These are phyloP conservation scores for Nettapus auritus DNA, from an alignment of 2,113 vertebrate genomes.

Conservation along the genomic window DNA sequence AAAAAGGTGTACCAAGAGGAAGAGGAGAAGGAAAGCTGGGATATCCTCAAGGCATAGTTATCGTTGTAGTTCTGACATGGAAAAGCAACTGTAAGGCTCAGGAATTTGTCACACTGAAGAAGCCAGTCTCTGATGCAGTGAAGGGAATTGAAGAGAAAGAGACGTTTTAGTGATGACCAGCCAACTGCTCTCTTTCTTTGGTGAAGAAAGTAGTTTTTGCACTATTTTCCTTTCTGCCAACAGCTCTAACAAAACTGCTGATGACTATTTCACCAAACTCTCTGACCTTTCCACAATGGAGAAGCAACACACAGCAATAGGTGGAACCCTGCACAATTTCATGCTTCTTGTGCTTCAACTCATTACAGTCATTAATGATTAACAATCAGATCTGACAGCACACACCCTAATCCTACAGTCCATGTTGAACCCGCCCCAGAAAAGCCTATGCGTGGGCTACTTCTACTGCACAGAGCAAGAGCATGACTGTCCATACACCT, in stretches of 20 bases:
- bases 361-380: background rate
- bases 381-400: background rate
- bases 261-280: background rate
- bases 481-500: background rate
- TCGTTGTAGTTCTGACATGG: background rate
- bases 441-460: background rate
- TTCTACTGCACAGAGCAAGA: background rate
- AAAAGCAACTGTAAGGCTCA: background rate
- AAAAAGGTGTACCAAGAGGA: background rate
- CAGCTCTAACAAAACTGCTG: background rate
- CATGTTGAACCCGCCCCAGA: background rate
- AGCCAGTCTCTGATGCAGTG: background rate
- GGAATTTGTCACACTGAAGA: background rate
- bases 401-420: background rate
- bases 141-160: background rate
- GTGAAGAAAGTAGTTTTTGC: background rate
- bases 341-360: background rate
- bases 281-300: background rate
- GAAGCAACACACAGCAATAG: background rate
- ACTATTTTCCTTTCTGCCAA: background rate
- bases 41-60: background rate
- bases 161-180: background rate
- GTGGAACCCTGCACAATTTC: background rate
- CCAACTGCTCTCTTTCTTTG: background rate
- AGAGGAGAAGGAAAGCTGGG: background rate